Evolutionary conservation across 2,113 vertebrate species (phyloP).

Genomic region (Serinus canaria): DNA sequence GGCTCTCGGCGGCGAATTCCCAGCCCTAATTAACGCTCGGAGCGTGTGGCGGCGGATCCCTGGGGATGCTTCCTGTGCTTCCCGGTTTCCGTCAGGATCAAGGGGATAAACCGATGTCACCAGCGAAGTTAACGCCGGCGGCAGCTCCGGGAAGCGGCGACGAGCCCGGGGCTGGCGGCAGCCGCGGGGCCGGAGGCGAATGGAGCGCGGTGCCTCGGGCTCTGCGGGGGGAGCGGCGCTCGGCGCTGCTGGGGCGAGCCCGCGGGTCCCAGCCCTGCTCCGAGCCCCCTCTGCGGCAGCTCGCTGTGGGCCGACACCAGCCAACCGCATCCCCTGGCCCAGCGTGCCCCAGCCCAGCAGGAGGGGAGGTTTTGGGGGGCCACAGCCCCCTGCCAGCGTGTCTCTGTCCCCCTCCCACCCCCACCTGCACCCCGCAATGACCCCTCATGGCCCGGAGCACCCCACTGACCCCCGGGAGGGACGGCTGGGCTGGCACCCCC

Average conservation of each 20-base stretch:
- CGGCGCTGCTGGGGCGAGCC: fast-evolving
- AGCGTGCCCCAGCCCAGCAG: fast-evolving
- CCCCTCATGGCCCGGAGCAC: neutral
- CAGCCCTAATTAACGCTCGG: constrained; percentile 39
- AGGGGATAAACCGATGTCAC: neutral
- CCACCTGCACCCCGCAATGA: fast-evolving
- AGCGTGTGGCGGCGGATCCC: neutral
- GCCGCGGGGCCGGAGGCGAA: neutral
- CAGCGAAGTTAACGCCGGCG: neutral
- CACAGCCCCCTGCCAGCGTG: fast-evolving
- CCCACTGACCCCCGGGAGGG: fast-evolving
- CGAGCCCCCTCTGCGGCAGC: fast-evolving
- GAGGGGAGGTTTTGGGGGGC: neutral
- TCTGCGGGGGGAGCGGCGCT: neutral
- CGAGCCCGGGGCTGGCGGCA: neutral
- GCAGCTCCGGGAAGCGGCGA: neutral
- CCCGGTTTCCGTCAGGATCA: neutral
- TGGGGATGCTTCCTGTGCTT: neutral
- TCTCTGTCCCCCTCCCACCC: fast-evolving
- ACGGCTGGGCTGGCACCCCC: neutral
- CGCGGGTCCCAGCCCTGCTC: neutral
- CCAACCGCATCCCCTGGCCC: fast-evolving
- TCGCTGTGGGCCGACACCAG: fast-evolving
- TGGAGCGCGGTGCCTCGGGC: fast-evolving
- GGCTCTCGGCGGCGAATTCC: neutral